A percentile compares a stretch with the other conserved stretches of the same genome.
phyloP scores from a whole-genome alignment of 92 coral and sea anemone species.

The Palythoa grandis region DNA sequence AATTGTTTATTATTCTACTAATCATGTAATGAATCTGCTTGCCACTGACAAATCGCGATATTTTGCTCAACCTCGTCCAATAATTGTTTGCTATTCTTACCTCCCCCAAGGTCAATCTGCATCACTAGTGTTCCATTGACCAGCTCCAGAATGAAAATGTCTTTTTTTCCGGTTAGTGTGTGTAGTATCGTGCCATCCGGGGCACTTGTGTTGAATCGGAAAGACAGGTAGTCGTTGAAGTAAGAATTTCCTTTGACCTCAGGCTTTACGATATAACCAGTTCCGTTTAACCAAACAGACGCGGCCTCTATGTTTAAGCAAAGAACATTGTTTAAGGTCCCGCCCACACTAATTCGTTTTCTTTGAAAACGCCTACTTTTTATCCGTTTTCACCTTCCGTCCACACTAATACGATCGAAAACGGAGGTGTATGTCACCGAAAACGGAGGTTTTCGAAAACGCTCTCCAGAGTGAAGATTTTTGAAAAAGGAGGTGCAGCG shows the following conservation, averaged over 20 bases:
- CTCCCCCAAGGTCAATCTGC: constrained; percentile 24
- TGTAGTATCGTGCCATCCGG: constrained; percentile 7
- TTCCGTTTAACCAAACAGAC: constrained; percentile 37
- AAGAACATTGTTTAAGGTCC: not conserved
- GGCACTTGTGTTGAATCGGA: constrained; percentile 29
- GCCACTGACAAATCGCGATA: too few species aligned
- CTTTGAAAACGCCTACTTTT: too few species aligned
- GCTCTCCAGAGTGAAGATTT: too few species aligned
- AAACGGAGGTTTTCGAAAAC: too few species aligned
- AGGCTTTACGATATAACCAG: constrained; percentile 23
- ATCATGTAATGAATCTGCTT: too few species aligned
- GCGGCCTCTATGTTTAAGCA: constrained; percentile 20
- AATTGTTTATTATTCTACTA: not conserved
- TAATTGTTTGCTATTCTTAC: not conserved
- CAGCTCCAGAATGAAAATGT: constrained; percentile 21
- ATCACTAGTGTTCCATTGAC: not conserved
- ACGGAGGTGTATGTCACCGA: too few species aligned
- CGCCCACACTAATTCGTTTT: too few species aligned
- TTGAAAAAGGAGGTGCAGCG: too few species aligned
- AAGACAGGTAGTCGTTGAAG: not conserved
- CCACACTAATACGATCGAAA: too few species aligned
- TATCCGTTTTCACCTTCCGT: too few species aligned
- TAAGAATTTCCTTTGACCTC: not conserved
- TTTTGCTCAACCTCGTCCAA: too few species aligned
- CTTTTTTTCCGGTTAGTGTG: constrained; percentile 5